phyloP scores from a whole-genome alignment of 1,140 invertebrate genomes.

The Papilio helenus region DNA sequence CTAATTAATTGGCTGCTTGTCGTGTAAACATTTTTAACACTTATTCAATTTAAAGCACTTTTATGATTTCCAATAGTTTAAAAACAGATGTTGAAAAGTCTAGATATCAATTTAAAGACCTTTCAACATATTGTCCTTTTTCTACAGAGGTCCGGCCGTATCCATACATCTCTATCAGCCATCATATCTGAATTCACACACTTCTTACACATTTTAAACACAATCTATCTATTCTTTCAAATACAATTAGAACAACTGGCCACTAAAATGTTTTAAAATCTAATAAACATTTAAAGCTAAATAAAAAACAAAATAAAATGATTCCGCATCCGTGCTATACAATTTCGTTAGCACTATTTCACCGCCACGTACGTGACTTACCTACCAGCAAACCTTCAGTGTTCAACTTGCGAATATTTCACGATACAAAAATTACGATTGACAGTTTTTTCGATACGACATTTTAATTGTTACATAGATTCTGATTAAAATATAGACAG shows the following conservation, averaged over 20 bases:
- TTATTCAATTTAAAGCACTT: neutral
- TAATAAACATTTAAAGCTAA: neutral
- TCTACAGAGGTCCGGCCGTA: too few relatives aligned
- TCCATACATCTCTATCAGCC: neutral
- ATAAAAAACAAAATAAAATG: neutral
- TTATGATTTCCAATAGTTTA: neutral
- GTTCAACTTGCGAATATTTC: neutral
- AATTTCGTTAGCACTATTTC: slow-evolving; percentile 16
- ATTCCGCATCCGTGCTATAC: neutral
- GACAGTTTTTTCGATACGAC: neutral
- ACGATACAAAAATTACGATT: neutral
- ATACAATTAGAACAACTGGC: too few relatives aligned
- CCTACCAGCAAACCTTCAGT: neutral
- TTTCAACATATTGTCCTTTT: too few relatives aligned
- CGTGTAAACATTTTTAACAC: slow-evolving; percentile 3
- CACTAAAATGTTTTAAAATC: too few relatives aligned
- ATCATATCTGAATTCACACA: neutral
- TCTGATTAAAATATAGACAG: neutral
- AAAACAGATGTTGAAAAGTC: neutral
- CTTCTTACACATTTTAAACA: neutral
- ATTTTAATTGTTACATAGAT: neutral
- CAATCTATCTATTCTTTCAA: too few relatives aligned
- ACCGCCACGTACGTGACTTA: slow-evolving; percentile 3
- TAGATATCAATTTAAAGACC: too few relatives aligned
- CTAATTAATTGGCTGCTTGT: slow-evolving; percentile 17